Evolutionary conservation across 2,888 invertebrate genomes (phyloP).

Genomic region (Drosophila flavopinicola): DNA sequence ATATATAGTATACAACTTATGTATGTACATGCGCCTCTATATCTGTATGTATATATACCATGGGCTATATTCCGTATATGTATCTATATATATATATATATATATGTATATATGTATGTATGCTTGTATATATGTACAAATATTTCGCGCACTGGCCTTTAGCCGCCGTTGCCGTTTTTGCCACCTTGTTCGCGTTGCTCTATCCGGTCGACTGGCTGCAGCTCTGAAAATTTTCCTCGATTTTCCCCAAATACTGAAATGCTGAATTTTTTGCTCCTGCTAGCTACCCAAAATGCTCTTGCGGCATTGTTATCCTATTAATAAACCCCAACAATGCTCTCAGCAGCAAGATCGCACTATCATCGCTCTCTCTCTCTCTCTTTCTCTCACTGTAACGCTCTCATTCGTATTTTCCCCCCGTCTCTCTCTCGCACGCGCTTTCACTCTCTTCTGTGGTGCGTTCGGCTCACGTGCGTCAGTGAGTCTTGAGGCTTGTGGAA

Average conservation of each 20-base stretch:
- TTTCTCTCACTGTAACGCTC: constrained; percentile 6
- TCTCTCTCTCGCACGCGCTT: background rate
- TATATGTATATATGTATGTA: constrained; percentile 17
- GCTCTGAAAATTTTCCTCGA: constrained; percentile 57
- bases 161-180: constrained; percentile 45
- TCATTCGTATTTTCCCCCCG: background rate
- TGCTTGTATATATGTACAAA: constrained; percentile 32
- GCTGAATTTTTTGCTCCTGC: constrained; percentile 54
- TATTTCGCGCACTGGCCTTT: constrained; percentile 65
- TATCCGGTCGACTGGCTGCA: constrained; percentile 72
- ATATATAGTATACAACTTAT: constrained; percentile 50
- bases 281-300: constrained; percentile 44
- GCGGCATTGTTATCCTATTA: constrained; percentile 76
- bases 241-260: constrained; percentile 58
- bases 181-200: constrained; percentile 70
- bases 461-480: constrained; percentile 60
- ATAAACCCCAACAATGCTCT: constrained; percentile 52
- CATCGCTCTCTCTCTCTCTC: constrained; percentile 12
- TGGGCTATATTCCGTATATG: constrained; percentile 41
- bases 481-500: constrained; percentile 33
- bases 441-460: constrained; percentile 21
- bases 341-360: constrained; percentile 15
- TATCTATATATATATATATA: constrained; percentile 25
- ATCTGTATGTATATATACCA: constrained; percentile 42
- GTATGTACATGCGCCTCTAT: constrained; percentile 27